A percentile compares a stretch with the other conserved stretches of the same genome.
Conservation (phyloP, 2,888 invertebrate species). For the Eupithecia subumbrata region DNA sequence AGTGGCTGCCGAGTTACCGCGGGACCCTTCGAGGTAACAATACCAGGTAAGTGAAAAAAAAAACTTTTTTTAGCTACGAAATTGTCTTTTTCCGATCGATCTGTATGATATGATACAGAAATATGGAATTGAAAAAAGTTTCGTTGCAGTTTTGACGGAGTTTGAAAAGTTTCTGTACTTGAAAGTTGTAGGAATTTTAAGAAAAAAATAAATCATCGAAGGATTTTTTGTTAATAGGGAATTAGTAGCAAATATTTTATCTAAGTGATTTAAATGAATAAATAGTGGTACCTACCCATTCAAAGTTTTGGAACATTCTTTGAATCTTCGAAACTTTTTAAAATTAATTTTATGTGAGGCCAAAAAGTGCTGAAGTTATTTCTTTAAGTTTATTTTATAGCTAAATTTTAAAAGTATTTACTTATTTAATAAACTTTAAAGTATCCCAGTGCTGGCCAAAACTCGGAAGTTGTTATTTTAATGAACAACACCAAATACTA, state of each 20-base stretch:
- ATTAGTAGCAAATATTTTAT: not conserved
- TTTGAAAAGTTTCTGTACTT: slow-evolving; percentile 4
- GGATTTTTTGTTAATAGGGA: not conserved
- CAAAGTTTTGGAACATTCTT: not conserved
- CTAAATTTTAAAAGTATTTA: not conserved
- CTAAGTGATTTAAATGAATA: not conserved
- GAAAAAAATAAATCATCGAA: not conserved
- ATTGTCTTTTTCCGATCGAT: not conserved
- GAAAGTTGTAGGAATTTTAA: not conserved
- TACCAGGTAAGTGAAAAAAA: slow-evolving; percentile 34
- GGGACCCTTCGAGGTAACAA: slow-evolving; percentile 24
- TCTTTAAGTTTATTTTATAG: not conserved
- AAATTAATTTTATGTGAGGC: not conserved
- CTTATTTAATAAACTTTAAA: not conserved
- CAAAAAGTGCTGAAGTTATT: not conserved
- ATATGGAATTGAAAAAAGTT: not conserved
- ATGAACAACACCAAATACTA: not conserved
- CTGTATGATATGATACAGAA: not conserved
- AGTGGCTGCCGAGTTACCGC: slow-evolving; percentile 32
- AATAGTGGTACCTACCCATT: not conserved
- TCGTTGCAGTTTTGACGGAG: not conserved
- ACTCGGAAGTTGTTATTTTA: not conserved
- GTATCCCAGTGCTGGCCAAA: not conserved
- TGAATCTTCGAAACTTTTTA: not conserved
- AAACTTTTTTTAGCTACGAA: not conserved